These are phyloP conservation scores for Sarotherodon lohbergeri DNA, from an alignment of 2,113 vertebrate genomes.

Conservation along the genomic window DNA sequence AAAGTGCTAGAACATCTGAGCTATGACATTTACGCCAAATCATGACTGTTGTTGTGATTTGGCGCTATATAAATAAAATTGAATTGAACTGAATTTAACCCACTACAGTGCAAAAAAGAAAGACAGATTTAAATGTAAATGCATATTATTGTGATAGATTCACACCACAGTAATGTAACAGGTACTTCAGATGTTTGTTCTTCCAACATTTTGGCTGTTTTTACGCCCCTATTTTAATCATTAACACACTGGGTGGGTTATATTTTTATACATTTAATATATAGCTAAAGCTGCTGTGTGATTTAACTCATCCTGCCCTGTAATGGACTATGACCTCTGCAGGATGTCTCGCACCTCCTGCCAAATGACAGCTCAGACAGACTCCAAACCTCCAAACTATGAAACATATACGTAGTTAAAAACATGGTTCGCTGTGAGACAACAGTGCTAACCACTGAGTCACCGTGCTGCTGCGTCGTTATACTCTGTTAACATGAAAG, in stretches of 20 bases:
- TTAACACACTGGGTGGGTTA: not conserved
- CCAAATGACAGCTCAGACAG: not conserved
- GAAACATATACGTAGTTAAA: not conserved
- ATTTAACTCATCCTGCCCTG: not conserved
- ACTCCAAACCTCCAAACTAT: not conserved
- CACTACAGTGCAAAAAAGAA: accelerated
- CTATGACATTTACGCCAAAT: not conserved
- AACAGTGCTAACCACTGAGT: not conserved
- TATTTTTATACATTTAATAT: not conserved
- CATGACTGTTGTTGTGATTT: no score
- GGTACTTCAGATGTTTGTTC: accelerated
- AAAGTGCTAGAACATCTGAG: not conserved
- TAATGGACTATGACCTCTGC: not conserved
- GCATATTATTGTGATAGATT: not conserved
- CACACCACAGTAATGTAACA: not conserved
- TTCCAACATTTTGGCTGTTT: not conserved
- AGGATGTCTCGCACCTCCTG: not conserved
- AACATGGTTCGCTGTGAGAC: not conserved
- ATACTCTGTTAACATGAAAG: not conserved
- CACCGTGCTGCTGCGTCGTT: not conserved
- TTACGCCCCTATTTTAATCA: not conserved
- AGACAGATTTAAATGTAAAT: not conserved
- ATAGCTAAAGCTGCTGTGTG: not conserved
- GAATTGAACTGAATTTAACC: not conserved
- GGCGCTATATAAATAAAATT: no score